These are phyloP conservation scores for Vespertilio murinus DNA, from an alignment of 2,797 vertebrate species.

Conservation along the genomic window DNA sequence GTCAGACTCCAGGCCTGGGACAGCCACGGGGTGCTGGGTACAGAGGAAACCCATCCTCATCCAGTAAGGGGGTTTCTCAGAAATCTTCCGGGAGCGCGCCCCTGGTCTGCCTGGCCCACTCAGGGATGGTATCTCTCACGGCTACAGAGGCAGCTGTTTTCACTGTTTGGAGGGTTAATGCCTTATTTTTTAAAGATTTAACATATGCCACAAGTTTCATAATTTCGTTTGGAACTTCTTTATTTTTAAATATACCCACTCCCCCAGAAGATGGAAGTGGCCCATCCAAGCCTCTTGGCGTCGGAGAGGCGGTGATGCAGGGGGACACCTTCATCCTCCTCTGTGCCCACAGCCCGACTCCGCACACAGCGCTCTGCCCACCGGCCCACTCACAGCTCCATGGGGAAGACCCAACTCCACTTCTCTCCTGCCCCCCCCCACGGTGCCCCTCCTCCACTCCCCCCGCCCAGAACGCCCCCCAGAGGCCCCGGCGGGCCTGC, in stretches of 20 bases:
- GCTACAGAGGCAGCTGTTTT: not conserved
- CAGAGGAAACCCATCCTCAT: not conserved
- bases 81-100: not conserved
- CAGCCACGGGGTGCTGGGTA: not conserved
- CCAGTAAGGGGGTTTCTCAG: not conserved
- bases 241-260: conserved; percentile 52
- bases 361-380: not conserved
- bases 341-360: not conserved
- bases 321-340: not conserved
- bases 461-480: not conserved
- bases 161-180: not conserved
- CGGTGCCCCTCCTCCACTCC: not conserved
- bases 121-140: not conserved
- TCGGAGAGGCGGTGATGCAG: not conserved
- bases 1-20: not conserved
- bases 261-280: not conserved
- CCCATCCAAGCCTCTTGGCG: not conserved
- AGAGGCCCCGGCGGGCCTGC: not conserved
- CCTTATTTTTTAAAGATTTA: conserved; percentile 40
- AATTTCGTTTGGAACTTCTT: conserved; percentile 47
- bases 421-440: not conserved
- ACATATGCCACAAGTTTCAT: conserved; percentile 45
- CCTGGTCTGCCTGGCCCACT: not conserved
- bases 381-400: not conserved
- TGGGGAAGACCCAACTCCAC: not conserved